phyloP scores from a whole-genome alignment of 2,113 vertebrate genomes.

The Acrocephalus kingi region DNA sequence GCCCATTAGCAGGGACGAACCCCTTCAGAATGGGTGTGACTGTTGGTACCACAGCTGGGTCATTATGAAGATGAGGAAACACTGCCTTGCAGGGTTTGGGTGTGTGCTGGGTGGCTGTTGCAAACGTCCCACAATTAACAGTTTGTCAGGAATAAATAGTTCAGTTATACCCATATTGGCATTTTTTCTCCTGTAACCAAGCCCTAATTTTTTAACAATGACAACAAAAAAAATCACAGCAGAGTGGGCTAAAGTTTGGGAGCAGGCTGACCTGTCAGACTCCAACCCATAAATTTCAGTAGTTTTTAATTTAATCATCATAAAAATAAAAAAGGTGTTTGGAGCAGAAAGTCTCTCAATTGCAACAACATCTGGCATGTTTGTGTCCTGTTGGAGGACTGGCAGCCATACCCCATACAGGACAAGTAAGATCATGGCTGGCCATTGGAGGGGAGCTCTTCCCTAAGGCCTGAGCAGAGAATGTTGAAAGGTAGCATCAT shows the following conservation, averaged over 20 bases:
- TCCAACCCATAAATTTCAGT: neutral
- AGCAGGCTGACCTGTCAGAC: neutral
- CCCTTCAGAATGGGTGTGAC: neutral
- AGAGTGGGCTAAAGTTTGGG: neutral
- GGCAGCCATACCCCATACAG: neutral
- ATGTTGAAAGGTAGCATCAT: conserved; percentile 3
- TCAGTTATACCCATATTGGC: neutral
- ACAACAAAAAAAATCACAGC: neutral
- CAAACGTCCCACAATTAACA: neutral
- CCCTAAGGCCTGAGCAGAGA: neutral
- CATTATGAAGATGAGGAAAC: neutral
- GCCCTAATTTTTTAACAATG: neutral
- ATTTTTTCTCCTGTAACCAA: neutral
- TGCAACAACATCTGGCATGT: neutral
- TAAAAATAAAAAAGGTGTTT: neutral
- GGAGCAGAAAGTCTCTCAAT: neutral
- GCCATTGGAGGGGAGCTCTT: neutral
- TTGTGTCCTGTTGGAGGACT: neutral
- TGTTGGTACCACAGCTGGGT: neutral
- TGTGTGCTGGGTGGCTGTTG: neutral
- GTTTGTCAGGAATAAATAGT: neutral
- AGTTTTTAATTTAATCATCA: neutral
- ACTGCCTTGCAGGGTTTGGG: neutral
- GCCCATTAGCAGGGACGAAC: accelerated
- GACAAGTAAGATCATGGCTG: neutral